Evolutionary conservation across 2,797 vertebrate species (phyloP).

Genomic region (Parotocinclus haroldoi): DNA sequence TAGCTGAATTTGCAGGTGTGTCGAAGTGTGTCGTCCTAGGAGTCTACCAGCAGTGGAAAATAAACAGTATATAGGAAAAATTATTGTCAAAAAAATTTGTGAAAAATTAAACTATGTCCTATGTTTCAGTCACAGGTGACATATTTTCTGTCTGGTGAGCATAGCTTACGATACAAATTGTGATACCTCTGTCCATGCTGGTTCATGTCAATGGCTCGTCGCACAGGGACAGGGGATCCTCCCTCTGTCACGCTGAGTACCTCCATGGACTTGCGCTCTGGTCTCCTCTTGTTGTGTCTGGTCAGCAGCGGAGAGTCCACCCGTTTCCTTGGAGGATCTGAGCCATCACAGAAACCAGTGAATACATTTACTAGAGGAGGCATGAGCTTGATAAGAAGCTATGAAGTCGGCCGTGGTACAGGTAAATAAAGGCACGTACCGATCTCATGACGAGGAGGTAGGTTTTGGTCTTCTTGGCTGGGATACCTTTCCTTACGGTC

Average conservation of each 20-base stretch:
- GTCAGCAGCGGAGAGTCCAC: conserved; percentile 98
- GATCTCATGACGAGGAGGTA: conserved; percentile 89
- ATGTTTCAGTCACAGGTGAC: no score
- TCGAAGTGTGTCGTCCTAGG: no score
- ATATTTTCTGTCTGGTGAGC: no score
- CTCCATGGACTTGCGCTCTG: conserved; percentile 97
- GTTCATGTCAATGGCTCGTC: conserved; percentile 93
- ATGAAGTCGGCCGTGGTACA: no score
- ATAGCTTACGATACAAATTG: no score
- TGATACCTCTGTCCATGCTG: conserved; percentile 93
- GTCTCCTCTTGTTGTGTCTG: conserved; percentile 92
- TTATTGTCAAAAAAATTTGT: no score
- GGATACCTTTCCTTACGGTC: conserved; percentile 96
- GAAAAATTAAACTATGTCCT: no score
- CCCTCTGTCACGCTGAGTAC: conserved; percentile 94
- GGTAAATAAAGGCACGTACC: conserved; percentile 64
- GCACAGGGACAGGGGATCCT: conserved; percentile 90
- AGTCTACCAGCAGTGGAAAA: no score
- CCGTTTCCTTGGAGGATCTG: conserved; percentile 80
- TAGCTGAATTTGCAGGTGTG: no score
- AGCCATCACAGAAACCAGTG: neutral
- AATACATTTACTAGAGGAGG: neutral
- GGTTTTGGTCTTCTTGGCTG: conserved; percentile 95
- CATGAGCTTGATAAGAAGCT: no score
- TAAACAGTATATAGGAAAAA: no score